phyloP scores from a whole-genome alignment of 1,140 invertebrate species.

The honey bee (Apis mellifera) region DNA sequence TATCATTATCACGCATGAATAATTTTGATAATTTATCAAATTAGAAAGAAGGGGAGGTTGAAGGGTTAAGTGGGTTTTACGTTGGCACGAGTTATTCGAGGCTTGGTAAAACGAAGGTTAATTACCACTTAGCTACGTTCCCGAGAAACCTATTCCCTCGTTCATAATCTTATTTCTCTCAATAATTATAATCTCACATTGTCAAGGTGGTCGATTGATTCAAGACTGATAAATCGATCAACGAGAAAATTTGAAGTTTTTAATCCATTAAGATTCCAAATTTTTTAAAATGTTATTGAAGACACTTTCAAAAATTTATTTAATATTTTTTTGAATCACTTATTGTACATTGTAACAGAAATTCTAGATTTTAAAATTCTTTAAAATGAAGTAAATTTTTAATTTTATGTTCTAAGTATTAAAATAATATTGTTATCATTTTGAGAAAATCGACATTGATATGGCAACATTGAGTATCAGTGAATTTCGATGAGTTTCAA shows the following conservation, averaged over 20 bases:
- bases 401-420: too few species aligned
- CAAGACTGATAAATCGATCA: too few species aligned
- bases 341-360: too few species aligned
- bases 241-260: background rate
- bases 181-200: slow-evolving; percentile 33
- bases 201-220: background rate
- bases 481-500: too few species aligned
- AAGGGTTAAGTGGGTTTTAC: slow-evolving; percentile 45
- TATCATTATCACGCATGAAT: background rate
- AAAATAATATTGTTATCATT: too few species aligned
- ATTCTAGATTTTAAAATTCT: too few species aligned
- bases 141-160: background rate
- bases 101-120: slow-evolving; percentile 56
- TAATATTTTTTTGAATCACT: too few species aligned
- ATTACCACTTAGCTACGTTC: slow-evolving; percentile 64
- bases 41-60: background rate
- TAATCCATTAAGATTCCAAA: background rate
- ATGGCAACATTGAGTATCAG: too few species aligned
- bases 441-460: too few species aligned
- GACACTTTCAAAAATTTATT: too few species aligned
- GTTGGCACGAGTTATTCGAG: slow-evolving; percentile 44
- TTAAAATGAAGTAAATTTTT: too few species aligned
- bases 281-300: too few species aligned
- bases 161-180: background rate
- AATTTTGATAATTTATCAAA: slow-evolving; percentile 6